phyloP scores from a whole-genome alignment of 37 sponge, comb jelly and placozoan species.

The Beroe forskalii region DNA sequence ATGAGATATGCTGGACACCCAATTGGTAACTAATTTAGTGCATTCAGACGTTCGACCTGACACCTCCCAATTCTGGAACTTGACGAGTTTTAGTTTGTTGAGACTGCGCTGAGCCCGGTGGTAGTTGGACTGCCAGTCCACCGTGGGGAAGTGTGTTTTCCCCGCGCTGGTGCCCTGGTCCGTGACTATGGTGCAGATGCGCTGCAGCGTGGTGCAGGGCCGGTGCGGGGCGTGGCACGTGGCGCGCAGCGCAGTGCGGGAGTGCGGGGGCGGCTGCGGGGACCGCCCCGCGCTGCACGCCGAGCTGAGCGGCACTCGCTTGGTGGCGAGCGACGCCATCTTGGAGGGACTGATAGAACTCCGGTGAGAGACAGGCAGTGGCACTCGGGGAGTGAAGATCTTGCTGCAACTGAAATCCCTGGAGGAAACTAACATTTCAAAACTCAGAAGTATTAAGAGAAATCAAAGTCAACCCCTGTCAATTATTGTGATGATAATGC shows the following conservation, averaged over 20 bases:
- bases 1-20: background rate
- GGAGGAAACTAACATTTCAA: too few relatives aligned
- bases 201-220: background rate
- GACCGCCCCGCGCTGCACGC: background rate
- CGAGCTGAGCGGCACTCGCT: background rate
- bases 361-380: background rate
- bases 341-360: conserved; percentile 2
- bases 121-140: conserved; percentile 63
- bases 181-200: background rate
- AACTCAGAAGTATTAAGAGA: too few relatives aligned
- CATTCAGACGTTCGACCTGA: background rate
- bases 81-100: conserved; percentile 57
- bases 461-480: too few relatives aligned
- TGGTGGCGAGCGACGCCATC: background rate
- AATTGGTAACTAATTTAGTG: background rate
- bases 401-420: background rate
- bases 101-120: conserved; percentile 51
- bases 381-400: conserved; percentile 1
- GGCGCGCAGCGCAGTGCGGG: background rate
- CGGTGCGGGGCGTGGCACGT: background rate
- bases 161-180: background rate
- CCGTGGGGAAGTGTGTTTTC: conserved; percentile 22
- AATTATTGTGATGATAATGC: too few relatives aligned
- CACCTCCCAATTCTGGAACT: conserved; percentile 30
- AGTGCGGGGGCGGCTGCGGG: background rate